A percentile compares a stretch with the other conserved stretches of the same genome.
These are phyloP conservation scores for Lycodopsis pacificus DNA, from an alignment of 2,797 vertebrate species.

Conservation along the genomic window DNA sequence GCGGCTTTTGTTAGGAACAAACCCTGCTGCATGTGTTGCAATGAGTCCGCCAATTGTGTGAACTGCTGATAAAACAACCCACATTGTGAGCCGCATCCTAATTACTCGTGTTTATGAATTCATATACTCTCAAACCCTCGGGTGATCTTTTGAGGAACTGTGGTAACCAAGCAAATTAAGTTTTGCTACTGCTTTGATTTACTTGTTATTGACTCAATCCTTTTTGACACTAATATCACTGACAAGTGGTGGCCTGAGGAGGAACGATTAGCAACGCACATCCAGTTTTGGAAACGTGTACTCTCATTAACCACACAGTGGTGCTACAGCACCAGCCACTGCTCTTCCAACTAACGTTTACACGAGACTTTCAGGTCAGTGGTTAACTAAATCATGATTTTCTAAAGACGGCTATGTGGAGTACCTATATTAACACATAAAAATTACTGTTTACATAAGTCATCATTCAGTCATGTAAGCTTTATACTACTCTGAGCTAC, in stretches of 20 bases:
- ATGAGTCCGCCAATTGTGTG: neutral
- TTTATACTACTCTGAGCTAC: neutral
- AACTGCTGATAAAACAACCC: neutral
- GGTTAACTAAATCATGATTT: neutral
- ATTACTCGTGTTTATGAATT: neutral
- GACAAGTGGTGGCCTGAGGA: neutral
- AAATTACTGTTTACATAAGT: neutral
- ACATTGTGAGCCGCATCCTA: neutral
- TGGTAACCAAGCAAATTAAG: neutral
- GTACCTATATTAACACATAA: neutral
- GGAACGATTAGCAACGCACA: neutral
- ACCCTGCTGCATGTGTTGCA: neutral
- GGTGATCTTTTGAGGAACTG: neutral
- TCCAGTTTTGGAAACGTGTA: neutral
- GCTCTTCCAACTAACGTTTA: neutral
- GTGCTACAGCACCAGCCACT: slow-evolving; percentile 30
- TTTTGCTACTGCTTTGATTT: neutral
- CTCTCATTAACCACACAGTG: slow-evolving; percentile 46
- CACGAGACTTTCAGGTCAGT: no score
- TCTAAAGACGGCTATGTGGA: neutral
- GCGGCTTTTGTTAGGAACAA: neutral
- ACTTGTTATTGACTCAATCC: neutral
- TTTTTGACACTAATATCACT: neutral
- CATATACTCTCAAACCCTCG: neutral
- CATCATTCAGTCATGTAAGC: neutral